Base-by-base conservation (phyloP, 2,113 vertebrate species). In the Triplophysa dalaica region DNA sequence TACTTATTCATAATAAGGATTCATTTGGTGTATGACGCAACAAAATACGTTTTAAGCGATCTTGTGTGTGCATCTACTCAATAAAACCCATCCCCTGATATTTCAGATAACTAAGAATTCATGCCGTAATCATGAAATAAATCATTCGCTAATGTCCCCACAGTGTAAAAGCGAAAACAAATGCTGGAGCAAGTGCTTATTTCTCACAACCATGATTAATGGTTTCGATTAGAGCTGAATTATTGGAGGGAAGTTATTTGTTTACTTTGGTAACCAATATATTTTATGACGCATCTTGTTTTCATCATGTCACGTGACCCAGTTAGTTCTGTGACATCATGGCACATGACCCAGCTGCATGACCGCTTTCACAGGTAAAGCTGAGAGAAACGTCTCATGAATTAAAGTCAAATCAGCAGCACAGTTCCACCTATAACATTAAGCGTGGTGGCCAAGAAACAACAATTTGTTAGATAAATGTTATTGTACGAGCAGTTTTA, bases 201-300 rank as follows among this genome's bases (percentile, higher is more conserved):
- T 33, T 56, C 33, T 19, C 54, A 41, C 54, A 16, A 33, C 29
- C 41, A n/a, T 74, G 70, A 74, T 77, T 66, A 24, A 75, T 80
- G 65, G 79, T 48, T 61, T 74, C 43, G 70, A 72, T 72, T 72
- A 81, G 64, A 74, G 82, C 68, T 66, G 72, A 70, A 82, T 76
- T 63, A 48, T 10, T 24, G 70, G 29, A 58, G n/a, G 52, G 69
- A 24, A 38, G 12, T 43, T 13, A 43, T 73, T 60, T 60, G 60
- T 22, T 21, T 24, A 9, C 52, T 58, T 58, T 21, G 6, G 11
- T 21, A 73, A 21, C 50, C 24, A 21, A 14, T 56, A 21, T 72
- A 8, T 72, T 56, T 56, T 56, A 56, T 21, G 13, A 24, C 17
- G 17, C 50, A 1, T 52, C 50, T 52, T 4, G 16, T 52, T 52